Evolutionary conservation across 2,113 vertebrate genomes (phyloP), one percentile per base, ranked within the genome.

Genomic region (Accipiter virgatus): DNA sequence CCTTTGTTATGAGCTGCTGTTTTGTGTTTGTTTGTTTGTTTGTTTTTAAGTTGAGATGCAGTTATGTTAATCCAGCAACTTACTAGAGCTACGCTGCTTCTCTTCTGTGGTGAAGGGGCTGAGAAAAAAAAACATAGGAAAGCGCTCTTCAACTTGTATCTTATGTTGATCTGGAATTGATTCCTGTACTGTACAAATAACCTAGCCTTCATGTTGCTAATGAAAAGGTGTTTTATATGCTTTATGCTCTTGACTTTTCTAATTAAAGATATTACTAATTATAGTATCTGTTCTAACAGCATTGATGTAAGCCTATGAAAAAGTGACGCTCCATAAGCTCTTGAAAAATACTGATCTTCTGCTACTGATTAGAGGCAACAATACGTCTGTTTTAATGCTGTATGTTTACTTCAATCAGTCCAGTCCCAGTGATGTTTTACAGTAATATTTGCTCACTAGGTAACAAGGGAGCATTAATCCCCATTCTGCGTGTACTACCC

Each of bases 1-100:
- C 93, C 78, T 97, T 93, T 78, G 83, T 92, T 80, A 87, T 34
- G n/a, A 97, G 93, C 96, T 97, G 91, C 95, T 97, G 73, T n/a
- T 93, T 78, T 68, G 72, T 78, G 59, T 73, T 43, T 94, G 74
- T 83, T 48, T 85, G 31, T 89, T 89, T 74, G 79, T 85, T 75
- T 95, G 80, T 86, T 94, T 87, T 62, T 56, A 65, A 88, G 23
- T 10, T 83, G 88, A 92, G 90, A 90, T 86, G 62, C 91, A 95
- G 83, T 80, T 97, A 72, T 77, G 17, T 92, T 91, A 88, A 93
- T 75, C 66, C 66, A 82, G 93, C 81, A 70, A 62, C 2, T 93
- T 65, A 38, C 25, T 50, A 53, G 66, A 93, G 74, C 91, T 72
- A 2, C 3, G 48, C 92, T 95, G 86, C 86, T 95, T 75, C 55